Conservation (phyloP, 2,797 vertebrate species). For the Crenuchus spilurus region DNA sequence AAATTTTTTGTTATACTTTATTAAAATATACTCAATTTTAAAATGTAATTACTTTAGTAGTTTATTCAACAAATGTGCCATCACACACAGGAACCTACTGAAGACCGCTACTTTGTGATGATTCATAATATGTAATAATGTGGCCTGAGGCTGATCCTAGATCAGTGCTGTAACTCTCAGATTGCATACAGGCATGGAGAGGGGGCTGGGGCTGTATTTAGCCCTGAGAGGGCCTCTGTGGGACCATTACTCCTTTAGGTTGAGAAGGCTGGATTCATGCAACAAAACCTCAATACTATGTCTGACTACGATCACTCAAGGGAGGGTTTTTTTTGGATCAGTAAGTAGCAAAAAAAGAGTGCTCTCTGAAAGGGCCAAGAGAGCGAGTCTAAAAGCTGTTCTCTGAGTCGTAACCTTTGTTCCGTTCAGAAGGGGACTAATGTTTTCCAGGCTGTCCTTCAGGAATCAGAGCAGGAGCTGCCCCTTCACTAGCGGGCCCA, state of each 20-base stretch:
- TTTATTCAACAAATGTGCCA: no score
- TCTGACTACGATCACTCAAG: slow-evolving; percentile 40
- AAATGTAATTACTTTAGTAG: no score
- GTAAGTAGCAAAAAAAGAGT: slow-evolving; percentile 53
- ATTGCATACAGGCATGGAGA: background rate
- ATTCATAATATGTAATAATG: background rate
- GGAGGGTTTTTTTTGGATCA: slow-evolving; percentile 52
- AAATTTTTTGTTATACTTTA: no score
- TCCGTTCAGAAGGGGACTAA: slow-evolving; percentile 55
- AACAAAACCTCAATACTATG: slow-evolving; percentile 40
- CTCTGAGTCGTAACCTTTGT: slow-evolving; percentile 61
- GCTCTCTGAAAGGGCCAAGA: slow-evolving; percentile 33
- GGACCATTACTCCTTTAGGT: slow-evolving; percentile 35
- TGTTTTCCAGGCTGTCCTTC: slow-evolving; percentile 53
- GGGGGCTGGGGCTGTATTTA: slow-evolving; percentile 32
- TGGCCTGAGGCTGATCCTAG: background rate
- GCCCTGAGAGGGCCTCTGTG: slow-evolving; percentile 22
- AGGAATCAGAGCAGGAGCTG: slow-evolving; percentile 51
- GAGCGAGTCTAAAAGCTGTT: slow-evolving; percentile 46
- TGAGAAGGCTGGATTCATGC: slow-evolving; percentile 21
- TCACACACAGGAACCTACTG: background rate
- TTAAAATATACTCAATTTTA: no score
- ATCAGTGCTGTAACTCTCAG: background rate
- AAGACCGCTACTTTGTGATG: background rate
- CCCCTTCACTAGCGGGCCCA: slow-evolving; percentile 42